Conservation (phyloP, 1,140 invertebrate species). For the Limonius californicus region DNA sequence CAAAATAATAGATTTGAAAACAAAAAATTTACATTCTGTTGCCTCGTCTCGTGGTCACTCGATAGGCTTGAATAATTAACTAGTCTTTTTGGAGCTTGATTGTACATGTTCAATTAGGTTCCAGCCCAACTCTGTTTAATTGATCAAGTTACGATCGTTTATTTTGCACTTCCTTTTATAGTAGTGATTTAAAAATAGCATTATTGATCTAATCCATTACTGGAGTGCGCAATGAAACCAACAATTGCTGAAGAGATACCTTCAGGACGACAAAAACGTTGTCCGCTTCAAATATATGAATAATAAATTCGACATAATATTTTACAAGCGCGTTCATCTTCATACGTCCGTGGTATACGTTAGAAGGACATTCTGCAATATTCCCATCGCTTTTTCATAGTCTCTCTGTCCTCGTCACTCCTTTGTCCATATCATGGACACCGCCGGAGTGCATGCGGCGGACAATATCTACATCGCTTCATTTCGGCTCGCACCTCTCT, state of each 20-base stretch:
- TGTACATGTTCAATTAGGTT: no score
- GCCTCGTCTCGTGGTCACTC: no score
- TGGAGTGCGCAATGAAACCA: not conserved
- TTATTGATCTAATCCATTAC: not conserved
- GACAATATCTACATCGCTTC: conserved; percentile 13
- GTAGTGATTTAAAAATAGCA: no score
- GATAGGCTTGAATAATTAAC: no score
- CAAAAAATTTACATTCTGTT: no score
- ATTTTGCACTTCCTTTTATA: no score
- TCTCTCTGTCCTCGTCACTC: not conserved
- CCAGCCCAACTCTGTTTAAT: no score
- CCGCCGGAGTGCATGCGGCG: not conserved
- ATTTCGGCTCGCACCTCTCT: conserved; percentile 7
- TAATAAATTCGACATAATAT: conserved; percentile 2
- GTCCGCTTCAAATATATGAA: not conserved
- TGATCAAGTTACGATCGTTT: no score
- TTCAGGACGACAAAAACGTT: not conserved
- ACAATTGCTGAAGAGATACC: not conserved
- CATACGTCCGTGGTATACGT: not conserved
- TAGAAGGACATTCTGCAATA: not conserved
- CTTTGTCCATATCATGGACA: not conserved
- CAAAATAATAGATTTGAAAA: no score
- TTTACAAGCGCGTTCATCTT: conserved; percentile 1
- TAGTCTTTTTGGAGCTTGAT: no score
- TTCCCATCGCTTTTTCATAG: not conserved